Percentiles rank a stretch among this genome's conserved stretches.
These are phyloP conservation scores for Penaeus indicus DNA, from an alignment of 1,140 invertebrate genomes.

Conservation along the genomic window DNA sequence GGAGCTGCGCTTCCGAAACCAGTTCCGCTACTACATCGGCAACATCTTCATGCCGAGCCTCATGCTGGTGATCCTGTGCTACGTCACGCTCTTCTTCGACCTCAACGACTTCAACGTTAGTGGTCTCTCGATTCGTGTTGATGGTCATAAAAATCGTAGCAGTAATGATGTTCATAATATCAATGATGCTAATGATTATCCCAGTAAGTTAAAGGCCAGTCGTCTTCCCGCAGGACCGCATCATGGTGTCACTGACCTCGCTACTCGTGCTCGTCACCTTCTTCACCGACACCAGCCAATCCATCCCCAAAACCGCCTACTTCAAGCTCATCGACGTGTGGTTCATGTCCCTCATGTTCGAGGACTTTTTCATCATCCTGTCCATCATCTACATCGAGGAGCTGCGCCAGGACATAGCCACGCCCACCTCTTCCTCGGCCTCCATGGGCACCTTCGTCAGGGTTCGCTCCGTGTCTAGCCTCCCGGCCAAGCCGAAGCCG, in stretches of 20 bases:
- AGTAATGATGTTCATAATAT: no score
- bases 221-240: constrained; percentile 49
- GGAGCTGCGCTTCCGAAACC: constrained; percentile 49
- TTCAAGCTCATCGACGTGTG: constrained; percentile 62
- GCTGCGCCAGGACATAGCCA: background rate
- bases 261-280: constrained; percentile 61
- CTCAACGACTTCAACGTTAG: constrained; percentile 50
- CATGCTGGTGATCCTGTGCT: constrained; percentile 49
- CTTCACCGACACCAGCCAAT: constrained; percentile 61
- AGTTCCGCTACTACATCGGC: constrained; percentile 61
- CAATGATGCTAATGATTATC: no score
- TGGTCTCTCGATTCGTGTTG: background rate
- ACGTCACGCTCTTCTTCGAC: constrained; percentile 41
- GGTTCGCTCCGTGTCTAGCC: background rate
- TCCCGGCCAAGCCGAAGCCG: background rate
- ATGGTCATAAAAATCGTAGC: no score
- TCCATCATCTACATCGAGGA: constrained; percentile 43
- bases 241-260: constrained; percentile 63
- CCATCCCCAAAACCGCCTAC: constrained; percentile 61
- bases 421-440: background rate
- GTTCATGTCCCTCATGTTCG: constrained; percentile 54
- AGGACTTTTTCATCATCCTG: constrained; percentile 55
- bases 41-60: constrained; percentile 57
- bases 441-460: background rate
- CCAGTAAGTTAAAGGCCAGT: no score